Conservation (phyloP, 2,797 vertebrate species). For the Sebastiscus tertius region DNA sequence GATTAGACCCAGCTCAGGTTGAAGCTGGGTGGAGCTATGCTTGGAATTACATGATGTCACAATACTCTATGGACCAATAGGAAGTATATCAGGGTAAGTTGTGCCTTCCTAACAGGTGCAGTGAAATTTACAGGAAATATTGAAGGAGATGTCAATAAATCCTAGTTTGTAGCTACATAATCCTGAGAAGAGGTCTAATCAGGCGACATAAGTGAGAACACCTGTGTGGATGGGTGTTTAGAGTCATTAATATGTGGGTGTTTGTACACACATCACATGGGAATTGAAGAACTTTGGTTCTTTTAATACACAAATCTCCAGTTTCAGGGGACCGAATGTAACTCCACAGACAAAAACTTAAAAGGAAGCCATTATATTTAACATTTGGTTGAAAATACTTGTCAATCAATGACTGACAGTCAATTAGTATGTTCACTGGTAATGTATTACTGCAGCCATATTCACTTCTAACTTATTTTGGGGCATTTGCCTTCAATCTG, state of each 20-base stretch:
- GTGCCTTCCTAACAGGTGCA: neutral
- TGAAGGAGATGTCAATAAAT: neutral
- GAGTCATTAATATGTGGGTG: neutral
- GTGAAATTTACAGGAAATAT: neutral
- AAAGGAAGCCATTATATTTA: neutral
- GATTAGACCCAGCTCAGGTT: neutral
- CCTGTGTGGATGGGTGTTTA: neutral
- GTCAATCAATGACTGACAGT: neutral
- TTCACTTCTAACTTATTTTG: neutral
- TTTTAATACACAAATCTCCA: neutral
- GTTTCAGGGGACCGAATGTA: neutral
- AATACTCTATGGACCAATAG: neutral
- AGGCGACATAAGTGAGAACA: neutral
- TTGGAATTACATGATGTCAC: neutral
- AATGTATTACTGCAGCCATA: neutral
- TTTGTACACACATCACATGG: neutral
- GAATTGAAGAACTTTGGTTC: neutral
- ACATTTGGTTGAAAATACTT: neutral
- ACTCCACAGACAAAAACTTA: neutral
- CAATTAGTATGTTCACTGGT: neutral
- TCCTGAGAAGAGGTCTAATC: neutral
- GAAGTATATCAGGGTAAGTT: neutral
- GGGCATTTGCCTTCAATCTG: neutral
- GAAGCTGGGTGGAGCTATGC: neutral
- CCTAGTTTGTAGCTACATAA: neutral